Evolutionary conservation across 2,797 vertebrate species (phyloP), one percentile per base, ranked within the genome.

Genomic region (Cirrhinus mrigala): DNA sequence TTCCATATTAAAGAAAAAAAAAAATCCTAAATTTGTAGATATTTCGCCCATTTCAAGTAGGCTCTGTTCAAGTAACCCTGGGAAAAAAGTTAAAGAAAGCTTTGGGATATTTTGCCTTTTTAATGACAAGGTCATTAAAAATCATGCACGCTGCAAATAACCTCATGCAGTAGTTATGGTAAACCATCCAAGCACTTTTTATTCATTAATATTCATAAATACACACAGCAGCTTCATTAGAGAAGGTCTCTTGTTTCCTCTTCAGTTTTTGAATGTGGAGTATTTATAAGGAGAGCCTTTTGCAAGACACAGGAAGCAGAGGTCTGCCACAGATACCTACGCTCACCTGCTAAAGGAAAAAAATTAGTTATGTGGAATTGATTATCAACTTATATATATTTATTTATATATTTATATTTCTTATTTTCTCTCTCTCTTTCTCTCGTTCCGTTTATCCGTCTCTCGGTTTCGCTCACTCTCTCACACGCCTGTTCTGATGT

Each of bases 121-220:
- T 90, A 94, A 95, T 93, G 95, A 97, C 96, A 95, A 93, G 92
- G 97, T 96, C 96, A 97, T 97, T 97, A 96, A 96, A 97, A 95
- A 94, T 97, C 98, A 99, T 98, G 98, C 97, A 98, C 96, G 95
- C 97, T 96, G 97, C 96, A 97, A 99, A 98, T 96, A 98, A 99
- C 92, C 89, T 98, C 98, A 99, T 99, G 98, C 98, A 97, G 97
- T 98, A 98, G 96, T 97, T 97, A 98, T 96, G 97, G 97, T 98
- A 97, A 98, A 98, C 97, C 97, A 98, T 98, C 96, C 97, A 99
- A 99, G 97, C 97, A 98, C 92, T 97, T 99, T 98, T 99, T 99
- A 98, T 99, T 99, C 96, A 97, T 98, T 98, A 98, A 98, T 98
- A 98, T 97, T 98, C 97, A 99, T 98, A 97, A 98, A 99, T 98